Evolutionary conservation across 2,888 invertebrate species (phyloP), one percentile per base, ranked within the genome.

Genomic region (Ochropleura plecta): DNA sequence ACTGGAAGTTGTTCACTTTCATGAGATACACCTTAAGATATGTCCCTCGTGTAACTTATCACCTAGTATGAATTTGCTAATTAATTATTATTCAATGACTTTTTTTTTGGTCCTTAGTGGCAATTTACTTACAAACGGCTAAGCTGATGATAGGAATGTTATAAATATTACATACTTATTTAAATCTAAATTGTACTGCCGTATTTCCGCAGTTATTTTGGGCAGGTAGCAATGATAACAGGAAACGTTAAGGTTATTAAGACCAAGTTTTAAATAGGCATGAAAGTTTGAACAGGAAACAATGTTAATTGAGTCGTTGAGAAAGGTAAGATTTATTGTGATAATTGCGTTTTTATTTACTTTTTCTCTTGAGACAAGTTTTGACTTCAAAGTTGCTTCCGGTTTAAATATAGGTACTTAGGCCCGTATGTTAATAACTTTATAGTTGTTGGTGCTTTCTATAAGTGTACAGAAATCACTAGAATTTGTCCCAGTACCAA

Each of bases 211-310:
- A 73, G 4, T 64, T 60, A 59, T 55, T 49, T 67, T n/a, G 18
- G 16, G 30, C 49, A 59, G 20, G 6, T 42, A 42, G 8, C 20
- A 53, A 51, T 63, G 53, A 42, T 42, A 73, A 49, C 73, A 65
- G 74, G 83, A 81, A 83, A 70, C 51, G 20, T 46, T 62, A 83
- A 78, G 30, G 55, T 64, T 40, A 68, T 82, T 64, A 68, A 70
- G n/a, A 70, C 46, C 42, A 40, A 42, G 51, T 82, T 80, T 59
- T 60, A n/a, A 67, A 51, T 51, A 55, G 30, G 14, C 16, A 62
- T 69, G 66, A 74, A 71, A 83, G 79, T 83, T 49, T 63, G 12
- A n/a, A 46, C 74, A 70, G 79, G 81, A 73, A 83, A 53, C 44
- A 67, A 70, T 69, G 57, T 60, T 40, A 78, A 83, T 78, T 71